phyloP scores from a whole-genome alignment of 2,888 invertebrate species.

The Microchrysa polita region DNA sequence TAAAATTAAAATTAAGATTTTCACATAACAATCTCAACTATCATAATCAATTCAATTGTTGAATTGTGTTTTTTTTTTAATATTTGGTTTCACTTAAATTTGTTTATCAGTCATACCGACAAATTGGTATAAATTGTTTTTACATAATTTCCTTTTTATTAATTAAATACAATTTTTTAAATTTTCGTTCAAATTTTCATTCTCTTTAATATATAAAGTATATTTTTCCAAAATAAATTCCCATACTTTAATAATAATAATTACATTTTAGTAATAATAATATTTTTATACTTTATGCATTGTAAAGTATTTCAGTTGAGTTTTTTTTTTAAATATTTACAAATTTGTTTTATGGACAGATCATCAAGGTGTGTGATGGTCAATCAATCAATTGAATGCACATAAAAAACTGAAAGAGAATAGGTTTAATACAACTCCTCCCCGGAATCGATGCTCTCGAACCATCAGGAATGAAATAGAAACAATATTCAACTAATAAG shows the following conservation, averaged over 20 bases:
- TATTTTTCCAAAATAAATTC: not conserved
- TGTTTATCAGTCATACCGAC: not conserved
- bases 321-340: too few species aligned
- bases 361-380: too few species aligned
- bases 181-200: too few species aligned
- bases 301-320: not conserved
- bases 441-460: too few species aligned
- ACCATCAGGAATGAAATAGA: not conserved
- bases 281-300: not conserved
- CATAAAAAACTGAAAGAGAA: too few species aligned
- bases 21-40: not conserved
- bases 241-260: not conserved
- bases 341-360: too few species aligned
- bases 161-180: not conserved
- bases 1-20: too few species aligned
- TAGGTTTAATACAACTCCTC: too few species aligned
- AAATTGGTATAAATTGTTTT: not conserved
- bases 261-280: not conserved
- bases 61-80: not conserved
- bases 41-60: not conserved
- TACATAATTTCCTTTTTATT: not conserved
- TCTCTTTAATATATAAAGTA: not conserved
- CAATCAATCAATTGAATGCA: too few species aligned
- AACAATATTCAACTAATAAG: not conserved
- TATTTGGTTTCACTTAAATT: not conserved